A percentile compares a stretch with the other conserved stretches of the same genome.
Conservation (phyloP, 30 jellyfish, hydroid and myxozoan genomes). For the Sanderia malayensis region DNA sequence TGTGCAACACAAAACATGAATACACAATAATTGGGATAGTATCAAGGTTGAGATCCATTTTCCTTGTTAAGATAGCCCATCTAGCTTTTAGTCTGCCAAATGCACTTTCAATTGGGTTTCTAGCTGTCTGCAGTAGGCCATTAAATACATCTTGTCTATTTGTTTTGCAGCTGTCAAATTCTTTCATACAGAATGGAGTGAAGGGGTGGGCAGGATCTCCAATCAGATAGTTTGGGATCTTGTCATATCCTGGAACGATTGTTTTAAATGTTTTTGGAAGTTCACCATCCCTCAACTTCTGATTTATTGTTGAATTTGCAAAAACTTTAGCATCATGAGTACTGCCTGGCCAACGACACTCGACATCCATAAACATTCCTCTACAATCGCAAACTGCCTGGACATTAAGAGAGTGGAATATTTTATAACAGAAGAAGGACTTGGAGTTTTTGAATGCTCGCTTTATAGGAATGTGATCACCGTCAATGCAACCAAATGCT, state of each 20-base stretch:
- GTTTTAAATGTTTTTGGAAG: slow-evolving; percentile 37
- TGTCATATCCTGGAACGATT: slow-evolving; percentile 28
- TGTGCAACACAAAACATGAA: slow-evolving; percentile 71
- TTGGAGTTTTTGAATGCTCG: slow-evolving; percentile 19
- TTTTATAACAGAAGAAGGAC: slow-evolving; percentile 37
- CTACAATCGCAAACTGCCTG: slow-evolving; percentile 61
- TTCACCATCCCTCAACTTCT: slow-evolving; percentile 18
- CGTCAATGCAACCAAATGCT: no score
- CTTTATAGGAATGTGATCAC: slow-evolving; percentile 35
- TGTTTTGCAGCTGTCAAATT: slow-evolving; percentile 27
- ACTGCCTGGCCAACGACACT: slow-evolving; percentile 70
- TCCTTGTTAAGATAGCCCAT: slow-evolving; percentile 57
- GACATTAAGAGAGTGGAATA: slow-evolving; percentile 26
- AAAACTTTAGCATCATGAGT: slow-evolving; percentile 66
- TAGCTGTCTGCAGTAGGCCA: slow-evolving; percentile 39
- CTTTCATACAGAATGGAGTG: slow-evolving; percentile 69
- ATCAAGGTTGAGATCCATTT: slow-evolving; percentile 33
- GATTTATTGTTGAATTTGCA: slow-evolving; percentile 53
- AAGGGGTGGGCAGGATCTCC: slow-evolving; percentile 76
- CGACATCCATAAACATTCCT: slow-evolving; percentile 65
- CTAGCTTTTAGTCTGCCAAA: slow-evolving; percentile 63
- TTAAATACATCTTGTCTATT: slow-evolving; percentile 53
- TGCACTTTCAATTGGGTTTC: slow-evolving; percentile 73
- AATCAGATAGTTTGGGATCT: slow-evolving; percentile 62
- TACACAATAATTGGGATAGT: slow-evolving; percentile 36